These are phyloP conservation scores for Heterodera filipjevi DNA, from an alignment of 2,888 invertebrate species.

Conservation along the genomic window DNA sequence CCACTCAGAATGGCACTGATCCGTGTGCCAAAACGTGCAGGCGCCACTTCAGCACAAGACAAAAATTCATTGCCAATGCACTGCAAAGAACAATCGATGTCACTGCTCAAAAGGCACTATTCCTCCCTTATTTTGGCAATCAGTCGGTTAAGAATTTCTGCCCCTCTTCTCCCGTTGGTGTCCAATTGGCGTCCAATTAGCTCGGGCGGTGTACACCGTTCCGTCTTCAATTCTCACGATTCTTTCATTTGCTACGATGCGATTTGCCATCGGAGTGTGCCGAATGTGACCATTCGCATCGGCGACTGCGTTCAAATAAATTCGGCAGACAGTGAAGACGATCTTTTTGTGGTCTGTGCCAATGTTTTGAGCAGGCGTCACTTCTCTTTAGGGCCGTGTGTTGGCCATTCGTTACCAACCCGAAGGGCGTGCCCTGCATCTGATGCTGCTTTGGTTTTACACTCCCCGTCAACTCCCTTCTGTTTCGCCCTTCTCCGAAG, in stretches of 20 bases:
- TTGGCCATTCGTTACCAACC: slow-evolving; percentile 19
- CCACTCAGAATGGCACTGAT: background rate
- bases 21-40: background rate
- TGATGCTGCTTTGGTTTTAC: slow-evolving; percentile 35
- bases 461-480: slow-evolving; percentile 29
- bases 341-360: slow-evolving; percentile 28
- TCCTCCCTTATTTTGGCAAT: background rate
- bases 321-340: slow-evolving; percentile 36
- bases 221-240: slow-evolving; percentile 4
- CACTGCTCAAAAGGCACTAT: background rate
- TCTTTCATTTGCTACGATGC: slow-evolving; percentile 28
- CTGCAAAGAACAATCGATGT: background rate
- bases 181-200: slow-evolving; percentile 27
- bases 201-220: background rate
- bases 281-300: slow-evolving; percentile 36
- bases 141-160: background rate
- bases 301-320: slow-evolving; percentile 38
- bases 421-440: background rate
- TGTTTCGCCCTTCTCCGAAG: background rate
- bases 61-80: background rate
- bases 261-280: slow-evolving; percentile 32
- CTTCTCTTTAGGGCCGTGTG: slow-evolving; percentile 15
- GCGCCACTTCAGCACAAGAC: background rate
- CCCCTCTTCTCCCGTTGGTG: background rate
- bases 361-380: background rate